Percentiles rank a stretch among this genome's conserved stretches.
Conservation (phyloP, 2,888 invertebrate species). For the Amiota communis region DNA sequence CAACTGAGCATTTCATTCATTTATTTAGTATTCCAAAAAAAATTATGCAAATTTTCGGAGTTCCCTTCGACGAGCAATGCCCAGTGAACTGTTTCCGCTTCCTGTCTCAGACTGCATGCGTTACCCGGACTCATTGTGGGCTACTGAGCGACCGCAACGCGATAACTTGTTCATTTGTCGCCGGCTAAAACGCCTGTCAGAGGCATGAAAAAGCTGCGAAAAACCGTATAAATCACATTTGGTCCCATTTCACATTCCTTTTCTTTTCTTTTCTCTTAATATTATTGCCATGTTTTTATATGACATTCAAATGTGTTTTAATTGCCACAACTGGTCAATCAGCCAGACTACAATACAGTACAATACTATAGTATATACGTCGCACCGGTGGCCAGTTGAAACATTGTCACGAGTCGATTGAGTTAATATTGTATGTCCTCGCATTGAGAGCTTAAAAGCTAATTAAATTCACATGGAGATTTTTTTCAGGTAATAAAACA, state of each 20-base stretch:
- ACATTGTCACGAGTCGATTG: neutral
- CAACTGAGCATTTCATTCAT: conserved; percentile 63
- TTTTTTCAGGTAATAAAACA: conserved; percentile 56
- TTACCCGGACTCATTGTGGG: neutral
- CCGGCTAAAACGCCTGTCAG: conserved; percentile 57
- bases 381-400: conserved; percentile 27
- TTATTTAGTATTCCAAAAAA: conserved; percentile 42
- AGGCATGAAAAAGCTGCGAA: conserved; percentile 65
- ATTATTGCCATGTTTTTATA: conserved; percentile 62
- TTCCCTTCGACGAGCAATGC: conserved; percentile 39
- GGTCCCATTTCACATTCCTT: neutral
- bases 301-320: conserved; percentile 65
- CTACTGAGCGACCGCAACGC: conserved; percentile 14
- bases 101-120: conserved; percentile 53
- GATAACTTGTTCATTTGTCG: conserved; percentile 53
- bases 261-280: conserved; percentile 9
- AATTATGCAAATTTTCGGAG: conserved; percentile 35
- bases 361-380: too few species aligned
- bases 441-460: conserved; percentile 2
- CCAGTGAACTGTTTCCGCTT: conserved; percentile 57
- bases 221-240: conserved; percentile 66
- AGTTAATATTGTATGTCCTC: neutral
- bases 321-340: conserved; percentile 44
- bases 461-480: conserved; percentile 37
- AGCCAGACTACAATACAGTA: too few species aligned